Base-by-base conservation (phyloP, 2,888 invertebrate species). In the Bombylius major region DNA sequence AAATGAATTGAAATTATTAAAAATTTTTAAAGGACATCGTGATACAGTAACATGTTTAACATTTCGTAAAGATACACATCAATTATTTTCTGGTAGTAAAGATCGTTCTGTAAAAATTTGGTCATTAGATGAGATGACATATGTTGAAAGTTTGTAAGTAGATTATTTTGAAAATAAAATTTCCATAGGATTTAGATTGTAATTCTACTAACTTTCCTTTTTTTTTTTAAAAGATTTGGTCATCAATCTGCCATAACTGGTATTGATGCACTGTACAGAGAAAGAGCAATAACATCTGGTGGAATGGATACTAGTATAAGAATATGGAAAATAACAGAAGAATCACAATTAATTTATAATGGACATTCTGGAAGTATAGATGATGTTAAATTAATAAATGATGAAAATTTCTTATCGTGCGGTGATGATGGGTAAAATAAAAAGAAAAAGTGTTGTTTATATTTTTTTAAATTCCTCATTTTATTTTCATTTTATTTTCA, bases 281-380 rank as follows among this genome's bases (percentile, higher is more conserved):
- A 97, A 67, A 78, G 94, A 62, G 89, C 89, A 5, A 79, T 98
- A 12, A 90, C 95, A 1, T 82, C 89, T 23, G 97, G 98, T 14
- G 94, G 96, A 5, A 79, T 86, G 59, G 98, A 99, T 69, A 81
- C 84, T 47, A 82, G 89, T 3, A 75, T 96, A 23, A 79, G 97
- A 63, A 82, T 99, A 64, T 99, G 98, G 97, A 98, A 99, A 73
- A 88, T 99, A 56, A 84, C 87, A 2, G 97, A 98, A 75, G 98
- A 98, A 70, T 95, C 96, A 23, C 98, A 99, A 69, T 77, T 99
- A 23, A 88, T 98, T 63, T 97, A 89, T 69, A 90, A 93, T 70
- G 92, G 89, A 0, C 87, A 89, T 56, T 73, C 76, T 13, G 84
- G 85, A 47, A 90, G 90, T 58, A 83, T 98, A 59, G 98, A 98